Base-by-base conservation (phyloP, 2,113 vertebrate genomes). In the Cyprichromis sp. region DNA sequence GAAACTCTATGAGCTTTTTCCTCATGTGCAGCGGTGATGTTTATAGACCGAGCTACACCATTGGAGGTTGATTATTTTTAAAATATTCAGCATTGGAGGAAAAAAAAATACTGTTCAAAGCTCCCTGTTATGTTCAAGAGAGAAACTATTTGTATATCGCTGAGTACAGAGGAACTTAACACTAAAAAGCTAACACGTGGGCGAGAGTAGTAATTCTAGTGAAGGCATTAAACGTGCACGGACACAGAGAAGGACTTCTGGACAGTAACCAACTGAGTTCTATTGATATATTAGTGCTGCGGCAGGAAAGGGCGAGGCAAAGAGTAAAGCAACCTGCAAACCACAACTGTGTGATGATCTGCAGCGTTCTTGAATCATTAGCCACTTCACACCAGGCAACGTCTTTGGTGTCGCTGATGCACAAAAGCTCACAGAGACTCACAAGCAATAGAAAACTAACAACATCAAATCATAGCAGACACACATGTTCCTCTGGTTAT, bases 141-240 rank as follows among this genome's bases (percentile, higher is more conserved):
- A 40, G 11, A 90, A 81, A 31, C 80, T 34, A 76, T 91, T 94
- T 90, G 86, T 91, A 55, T 21, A 59, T 80, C 5, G 19, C 53
- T 16, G 26, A 80, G 19, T 83, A 86, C 68, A 61, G 14, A 55
- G 84, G 42, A 68, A 61, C 47, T 42, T 26, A 83, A 83, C 57
- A 59, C 26, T n/a, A 82, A 88, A 85, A 86, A 26, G 40, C 80
- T 76, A 87, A 93, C 90, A 89, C 55, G 50, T 78, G 78, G 78
- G 31, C n/a, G 5, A 78, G 86, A 90, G 90, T 88, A 50, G 87
- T 88, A 57, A 81, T 86, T 73, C 66, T 45, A 31, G 82, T 78
- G 78, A 21, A 47, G 68, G 6, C 81, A 90, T 94, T 89, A 95
- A 95, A 94, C 86, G 92, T 92, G 84, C 84, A 95, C 87, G 86